Percentiles rank a stretch among this genome's conserved stretches.
Conservation (phyloP, 2,888 invertebrate genomes). For the Mechanitis mazaeus region DNA sequence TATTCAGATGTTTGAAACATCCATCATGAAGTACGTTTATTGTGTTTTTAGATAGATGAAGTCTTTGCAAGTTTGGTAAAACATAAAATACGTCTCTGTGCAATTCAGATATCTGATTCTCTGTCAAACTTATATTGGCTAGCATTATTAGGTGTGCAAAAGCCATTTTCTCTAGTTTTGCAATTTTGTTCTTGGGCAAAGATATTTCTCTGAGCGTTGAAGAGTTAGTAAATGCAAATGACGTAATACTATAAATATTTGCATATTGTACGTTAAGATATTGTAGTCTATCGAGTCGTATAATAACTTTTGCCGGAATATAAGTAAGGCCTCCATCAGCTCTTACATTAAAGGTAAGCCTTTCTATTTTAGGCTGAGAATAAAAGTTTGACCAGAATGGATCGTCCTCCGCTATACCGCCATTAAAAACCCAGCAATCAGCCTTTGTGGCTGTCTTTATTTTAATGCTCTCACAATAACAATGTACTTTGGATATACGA, state of each 20-base stretch:
- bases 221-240: constrained; percentile 86
- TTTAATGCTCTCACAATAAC: constrained; percentile 79
- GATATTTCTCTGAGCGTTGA: constrained; percentile 81
- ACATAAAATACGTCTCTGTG: constrained; percentile 85
- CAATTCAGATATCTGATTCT: constrained; percentile 86
- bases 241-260: constrained; percentile 81
- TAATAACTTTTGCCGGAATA: constrained; percentile 83
- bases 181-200: constrained; percentile 83
- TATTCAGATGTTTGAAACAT: constrained; percentile 84
- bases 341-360: constrained; percentile 82
- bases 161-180: constrained; percentile 80
- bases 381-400: constrained; percentile 85
- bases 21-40: constrained; percentile 90
- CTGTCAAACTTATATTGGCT: constrained; percentile 82
- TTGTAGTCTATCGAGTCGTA: constrained; percentile 80
- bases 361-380: constrained; percentile 82
- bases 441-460: constrained; percentile 80
- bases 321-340: constrained; percentile 82
- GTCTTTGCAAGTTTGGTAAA: constrained; percentile 82
- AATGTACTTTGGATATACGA: constrained; percentile 77
- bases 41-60: constrained; percentile 90
- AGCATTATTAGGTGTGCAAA: constrained; percentile 85
- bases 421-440: constrained; percentile 86
- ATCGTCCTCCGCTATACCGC: constrained; percentile 82
- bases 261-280: constrained; percentile 84